Conservation (phyloP, 1,140 invertebrate genomes). For the Archivesica marissinica region DNA sequence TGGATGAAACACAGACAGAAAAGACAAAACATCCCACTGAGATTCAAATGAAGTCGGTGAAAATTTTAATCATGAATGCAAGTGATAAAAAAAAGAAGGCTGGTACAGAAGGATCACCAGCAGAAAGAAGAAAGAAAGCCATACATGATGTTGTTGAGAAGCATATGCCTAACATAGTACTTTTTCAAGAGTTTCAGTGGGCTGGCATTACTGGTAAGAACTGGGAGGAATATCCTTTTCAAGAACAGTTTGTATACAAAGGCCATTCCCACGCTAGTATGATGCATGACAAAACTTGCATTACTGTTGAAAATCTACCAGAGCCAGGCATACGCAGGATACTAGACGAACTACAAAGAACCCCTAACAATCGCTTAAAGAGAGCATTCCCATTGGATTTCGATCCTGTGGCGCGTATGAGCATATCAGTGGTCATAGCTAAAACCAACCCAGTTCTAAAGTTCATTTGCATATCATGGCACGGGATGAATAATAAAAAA, state of each 20-base stretch:
- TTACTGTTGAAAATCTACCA: background rate
- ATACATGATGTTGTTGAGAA: background rate
- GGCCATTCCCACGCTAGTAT: background rate
- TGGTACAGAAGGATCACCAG: background rate
- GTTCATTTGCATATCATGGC: background rate
- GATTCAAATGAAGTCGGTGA: no score
- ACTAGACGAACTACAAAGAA: background rate
- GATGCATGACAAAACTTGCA: background rate
- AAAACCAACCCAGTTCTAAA: background rate
- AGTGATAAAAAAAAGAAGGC: background rate
- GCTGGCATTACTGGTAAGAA: background rate
- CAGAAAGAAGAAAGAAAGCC: background rate
- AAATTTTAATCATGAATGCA: background rate
- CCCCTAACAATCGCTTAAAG: background rate
- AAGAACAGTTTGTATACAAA: background rate
- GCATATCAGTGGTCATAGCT: background rate
- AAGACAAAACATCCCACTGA: no score
- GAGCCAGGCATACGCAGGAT: background rate
- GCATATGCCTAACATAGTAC: background rate
- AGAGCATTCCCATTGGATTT: background rate
- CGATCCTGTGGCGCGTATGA: background rate
- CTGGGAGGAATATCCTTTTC: background rate
- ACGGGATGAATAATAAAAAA: background rate
- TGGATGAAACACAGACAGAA: no score
- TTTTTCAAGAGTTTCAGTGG: background rate